Evolutionary conservation across 2,797 vertebrate genomes (phyloP).

Genomic region (Microchirus variegatus): DNA sequence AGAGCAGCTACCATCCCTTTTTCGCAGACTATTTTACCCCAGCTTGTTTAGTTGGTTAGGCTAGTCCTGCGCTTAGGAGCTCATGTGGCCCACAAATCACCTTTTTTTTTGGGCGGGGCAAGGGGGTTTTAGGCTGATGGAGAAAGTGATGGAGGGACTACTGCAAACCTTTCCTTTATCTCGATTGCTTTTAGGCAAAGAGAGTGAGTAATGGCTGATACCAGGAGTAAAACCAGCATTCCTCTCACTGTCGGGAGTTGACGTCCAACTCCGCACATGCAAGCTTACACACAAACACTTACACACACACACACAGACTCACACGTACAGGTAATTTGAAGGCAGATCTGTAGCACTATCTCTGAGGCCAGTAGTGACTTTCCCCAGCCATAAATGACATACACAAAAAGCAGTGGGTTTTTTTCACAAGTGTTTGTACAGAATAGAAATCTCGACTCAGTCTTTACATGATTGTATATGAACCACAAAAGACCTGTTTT

Average conservation of each 20-base stretch:
- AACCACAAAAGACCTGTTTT: constrained; percentile 96
- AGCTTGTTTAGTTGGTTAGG: constrained; percentile 55
- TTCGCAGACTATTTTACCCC: constrained; percentile 61
- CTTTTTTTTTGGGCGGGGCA: constrained; percentile 41
- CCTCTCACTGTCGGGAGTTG: constrained; percentile 74
- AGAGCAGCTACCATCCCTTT: constrained; percentile 68
- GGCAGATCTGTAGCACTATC: constrained; percentile 94
- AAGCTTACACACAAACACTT: constrained; percentile 40
- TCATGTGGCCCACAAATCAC: constrained; percentile 44
- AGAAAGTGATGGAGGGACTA: constrained; percentile 38
- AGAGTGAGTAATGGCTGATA: constrained; percentile 64
- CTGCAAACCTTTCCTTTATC: constrained; percentile 52
- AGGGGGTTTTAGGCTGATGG: constrained; percentile 56
- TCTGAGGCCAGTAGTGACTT: constrained; percentile 92
- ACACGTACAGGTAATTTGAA: constrained; percentile 68
- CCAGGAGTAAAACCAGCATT: constrained; percentile 76
- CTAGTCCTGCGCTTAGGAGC: constrained; percentile 59
- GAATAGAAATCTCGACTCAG: constrained; percentile 93
- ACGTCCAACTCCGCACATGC: constrained; percentile 58
- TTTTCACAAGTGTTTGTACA: constrained; percentile 91
- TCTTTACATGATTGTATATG: constrained; percentile 98
- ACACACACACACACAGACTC: constrained; percentile 16
- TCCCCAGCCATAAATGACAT: constrained; percentile 85
- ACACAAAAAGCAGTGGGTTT: constrained; percentile 83
- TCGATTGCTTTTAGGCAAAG: constrained; percentile 60